Percentiles rank a stretch among this genome's conserved stretches.
phyloP scores from a whole-genome alignment of 2,888 invertebrate genomes.

The Papilio demoleus region DNA sequence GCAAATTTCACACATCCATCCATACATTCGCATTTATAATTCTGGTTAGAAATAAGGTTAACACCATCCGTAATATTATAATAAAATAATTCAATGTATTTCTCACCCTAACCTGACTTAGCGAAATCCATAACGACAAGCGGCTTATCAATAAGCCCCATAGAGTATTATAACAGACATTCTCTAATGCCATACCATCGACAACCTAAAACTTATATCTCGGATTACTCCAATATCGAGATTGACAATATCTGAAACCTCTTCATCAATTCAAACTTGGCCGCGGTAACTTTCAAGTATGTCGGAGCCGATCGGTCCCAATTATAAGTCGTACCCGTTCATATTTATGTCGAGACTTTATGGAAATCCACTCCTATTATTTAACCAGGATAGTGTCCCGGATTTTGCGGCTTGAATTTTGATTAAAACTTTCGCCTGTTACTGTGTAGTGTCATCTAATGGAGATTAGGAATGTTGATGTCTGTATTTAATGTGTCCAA shows the following conservation, averaged over 20 bases:
- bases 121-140: slow-evolving; percentile 50
- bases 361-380: slow-evolving; percentile 34
- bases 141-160: slow-evolving; percentile 60
- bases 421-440: slow-evolving; percentile 37
- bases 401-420: slow-evolving; percentile 35
- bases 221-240: slow-evolving; percentile 58
- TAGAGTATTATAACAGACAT: slow-evolving; percentile 47
- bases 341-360: slow-evolving; percentile 36
- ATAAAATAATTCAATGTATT: slow-evolving; percentile 39
- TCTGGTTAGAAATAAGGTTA: no score
- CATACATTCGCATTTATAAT: no score
- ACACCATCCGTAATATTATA: neutral
- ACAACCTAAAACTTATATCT: slow-evolving; percentile 65
- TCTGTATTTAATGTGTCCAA: neutral
- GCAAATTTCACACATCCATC: no score
- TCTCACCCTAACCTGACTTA: slow-evolving; percentile 38
- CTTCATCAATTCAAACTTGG: slow-evolving; percentile 37
- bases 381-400: slow-evolving; percentile 24
- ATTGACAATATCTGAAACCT: slow-evolving; percentile 47
- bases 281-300: slow-evolving; percentile 37
- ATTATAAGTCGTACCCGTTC: slow-evolving; percentile 37
- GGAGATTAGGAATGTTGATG: neutral
- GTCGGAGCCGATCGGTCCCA: slow-evolving; percentile 34
- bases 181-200: slow-evolving; percentile 51
- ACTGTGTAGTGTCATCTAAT: slow-evolving; percentile 1